These are phyloP conservation scores for Tetragonula clypearis DNA, from an alignment of 1,140 invertebrate genomes.

Conservation along the genomic window DNA sequence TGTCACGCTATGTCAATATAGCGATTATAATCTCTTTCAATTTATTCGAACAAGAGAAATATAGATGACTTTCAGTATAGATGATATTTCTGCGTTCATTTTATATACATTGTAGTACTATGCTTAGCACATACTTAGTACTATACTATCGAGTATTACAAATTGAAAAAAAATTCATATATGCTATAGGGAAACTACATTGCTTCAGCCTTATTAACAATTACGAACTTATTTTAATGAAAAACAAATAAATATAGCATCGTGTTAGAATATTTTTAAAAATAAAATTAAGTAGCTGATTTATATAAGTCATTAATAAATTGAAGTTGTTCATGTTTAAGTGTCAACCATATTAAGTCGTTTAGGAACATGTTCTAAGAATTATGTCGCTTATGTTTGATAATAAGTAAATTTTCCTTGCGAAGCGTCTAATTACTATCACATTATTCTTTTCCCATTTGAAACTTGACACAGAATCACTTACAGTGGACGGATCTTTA, in stretches of 20 bases:
- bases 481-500: conserved; percentile 61
- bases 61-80: neutral
- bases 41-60: conserved; percentile 26
- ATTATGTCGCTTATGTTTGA: neutral
- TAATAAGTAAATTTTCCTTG: neutral
- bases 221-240: neutral
- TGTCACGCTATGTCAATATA: conserved; percentile 21
- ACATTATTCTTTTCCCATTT: neutral
- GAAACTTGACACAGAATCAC: conserved; percentile 45
- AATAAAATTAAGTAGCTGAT: neutral
- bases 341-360: neutral
- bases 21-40: conserved; percentile 33
- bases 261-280: neutral
- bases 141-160: no score
- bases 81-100: neutral
- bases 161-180: neutral
- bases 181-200: neutral
- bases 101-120: conserved; percentile 1
- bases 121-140: no score
- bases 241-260: conserved; percentile 4
- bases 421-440: neutral
- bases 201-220: neutral
- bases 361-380: conserved; percentile 35
- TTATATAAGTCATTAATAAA: neutral
- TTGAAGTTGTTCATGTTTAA: neutral